Percentiles rank a stretch among this genome's conserved stretches.
phyloP scores from a whole-genome alignment of 2,888 invertebrate species.

The Eulithis prunata region DNA sequence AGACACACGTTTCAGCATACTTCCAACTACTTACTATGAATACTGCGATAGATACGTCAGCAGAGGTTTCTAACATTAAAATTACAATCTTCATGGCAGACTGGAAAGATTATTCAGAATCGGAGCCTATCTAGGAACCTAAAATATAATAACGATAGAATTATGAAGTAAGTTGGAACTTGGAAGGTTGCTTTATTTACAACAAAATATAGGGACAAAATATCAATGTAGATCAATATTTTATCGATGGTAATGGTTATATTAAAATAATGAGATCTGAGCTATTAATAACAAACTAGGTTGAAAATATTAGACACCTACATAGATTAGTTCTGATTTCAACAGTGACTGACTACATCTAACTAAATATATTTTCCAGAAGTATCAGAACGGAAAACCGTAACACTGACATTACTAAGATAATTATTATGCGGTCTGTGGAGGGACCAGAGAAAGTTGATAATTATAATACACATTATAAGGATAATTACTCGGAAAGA shows the following conservation, averaged over 20 bases:
- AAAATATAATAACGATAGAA: too few species aligned
- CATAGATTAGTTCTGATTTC: too few species aligned
- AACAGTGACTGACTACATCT: too few species aligned
- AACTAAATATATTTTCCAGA: not conserved
- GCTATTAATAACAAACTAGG: too few species aligned
- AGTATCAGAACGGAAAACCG: conserved; percentile 4
- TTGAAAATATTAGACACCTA: too few species aligned
- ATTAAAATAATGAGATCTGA: too few species aligned
- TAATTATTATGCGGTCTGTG: conserved; percentile 2
- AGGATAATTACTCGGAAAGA: conserved; percentile 9
- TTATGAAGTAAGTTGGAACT: too few species aligned
- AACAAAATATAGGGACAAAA: not conserved
- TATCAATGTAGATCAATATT: not conserved
- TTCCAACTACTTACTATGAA: conserved; percentile 3
- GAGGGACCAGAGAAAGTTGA: conserved; percentile 5
- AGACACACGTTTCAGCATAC: conserved; percentile 30
- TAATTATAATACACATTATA: not conserved
- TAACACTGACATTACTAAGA: conserved; percentile 2
- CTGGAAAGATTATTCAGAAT: too few species aligned
- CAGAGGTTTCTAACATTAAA: not conserved
- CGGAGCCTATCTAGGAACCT: too few species aligned
- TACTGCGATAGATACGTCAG: not conserved
- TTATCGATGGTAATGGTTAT: too few species aligned
- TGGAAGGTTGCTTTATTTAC: not conserved
- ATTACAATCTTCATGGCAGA: not conserved